phyloP scores from a whole-genome alignment of 2,888 invertebrate genomes.

The Andricus curvator region DNA sequence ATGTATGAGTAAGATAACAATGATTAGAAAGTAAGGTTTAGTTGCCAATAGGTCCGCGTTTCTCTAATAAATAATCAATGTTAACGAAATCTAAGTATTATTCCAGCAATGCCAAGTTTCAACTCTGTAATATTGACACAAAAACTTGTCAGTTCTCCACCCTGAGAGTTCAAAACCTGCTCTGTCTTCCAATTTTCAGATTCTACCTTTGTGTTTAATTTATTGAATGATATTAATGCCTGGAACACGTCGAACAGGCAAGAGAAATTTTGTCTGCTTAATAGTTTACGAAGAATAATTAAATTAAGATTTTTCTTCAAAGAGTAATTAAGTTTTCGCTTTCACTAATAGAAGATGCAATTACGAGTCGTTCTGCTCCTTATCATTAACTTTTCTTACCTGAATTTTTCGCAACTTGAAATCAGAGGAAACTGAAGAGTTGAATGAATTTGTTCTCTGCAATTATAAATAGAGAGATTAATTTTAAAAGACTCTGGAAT shows the following conservation, averaged over 20 bases:
- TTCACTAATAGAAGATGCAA: background rate
- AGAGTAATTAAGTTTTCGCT: background rate
- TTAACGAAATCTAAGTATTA: constrained; percentile 56
- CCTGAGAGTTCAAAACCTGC: background rate
- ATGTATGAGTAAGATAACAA: constrained; percentile 49
- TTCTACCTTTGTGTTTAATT: background rate
- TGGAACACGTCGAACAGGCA: too few species aligned
- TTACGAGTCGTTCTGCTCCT: background rate
- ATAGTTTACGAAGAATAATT: background rate
- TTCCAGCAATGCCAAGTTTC: constrained; percentile 16
- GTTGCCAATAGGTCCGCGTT: constrained; percentile 50
- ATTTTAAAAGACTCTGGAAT: background rate
- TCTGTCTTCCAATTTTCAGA: background rate
- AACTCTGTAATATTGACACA: constrained; percentile 25
- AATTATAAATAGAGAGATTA: background rate
- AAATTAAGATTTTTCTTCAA: background rate
- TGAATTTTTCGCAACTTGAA: background rate
- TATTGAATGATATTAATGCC: background rate
- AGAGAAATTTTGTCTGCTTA: background rate
- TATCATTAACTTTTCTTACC: background rate
- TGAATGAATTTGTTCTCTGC: background rate
- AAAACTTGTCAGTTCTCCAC: constrained; percentile 10
- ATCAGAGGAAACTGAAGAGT: background rate
- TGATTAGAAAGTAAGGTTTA: constrained; percentile 62
- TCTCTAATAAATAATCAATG: constrained; percentile 63